phyloP scores from a whole-genome alignment of 2,113 vertebrate genomes.

The Perca fluviatilis region DNA sequence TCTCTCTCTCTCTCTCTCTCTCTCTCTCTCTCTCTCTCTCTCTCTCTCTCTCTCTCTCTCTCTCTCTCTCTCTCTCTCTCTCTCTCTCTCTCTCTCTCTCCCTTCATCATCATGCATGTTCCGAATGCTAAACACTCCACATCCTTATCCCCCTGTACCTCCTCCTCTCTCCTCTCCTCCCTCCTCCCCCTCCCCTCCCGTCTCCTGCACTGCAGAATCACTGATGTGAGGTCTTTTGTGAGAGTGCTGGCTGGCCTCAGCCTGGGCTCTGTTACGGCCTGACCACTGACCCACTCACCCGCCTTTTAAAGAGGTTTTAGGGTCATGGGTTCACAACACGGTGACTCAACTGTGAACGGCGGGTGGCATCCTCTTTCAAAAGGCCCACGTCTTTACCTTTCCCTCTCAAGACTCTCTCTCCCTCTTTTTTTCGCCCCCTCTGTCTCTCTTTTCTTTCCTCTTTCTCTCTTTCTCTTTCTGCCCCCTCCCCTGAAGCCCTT shows the following conservation, averaged over 20 bases:
- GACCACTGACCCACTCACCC: constrained; percentile 82
- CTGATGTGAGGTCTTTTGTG: constrained; percentile 78
- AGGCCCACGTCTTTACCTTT: constrained; percentile 69
- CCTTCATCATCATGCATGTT: constrained; percentile 45
- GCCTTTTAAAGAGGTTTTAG: constrained; percentile 81
- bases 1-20: constrained; percentile 27
- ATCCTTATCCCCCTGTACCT: constrained; percentile 51
- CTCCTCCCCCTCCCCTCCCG: constrained; percentile 40
- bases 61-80: constrained; percentile 1
- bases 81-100: constrained; percentile 23
- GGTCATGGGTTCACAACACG: constrained; percentile 84
- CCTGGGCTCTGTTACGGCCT: constrained; percentile 76
- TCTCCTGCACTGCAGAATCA: constrained; percentile 71
- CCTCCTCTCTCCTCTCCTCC: constrained; percentile 43
- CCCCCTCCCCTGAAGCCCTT: constrained; percentile 8
- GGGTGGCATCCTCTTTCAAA: constrained; percentile 82
- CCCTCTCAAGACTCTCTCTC: constrained; percentile 52
- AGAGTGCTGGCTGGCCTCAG: constrained; percentile 63
- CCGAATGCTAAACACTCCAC: constrained; percentile 63
- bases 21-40: no score
- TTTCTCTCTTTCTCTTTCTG: constrained; percentile 26
- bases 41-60: no score
- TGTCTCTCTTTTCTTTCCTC: constrained; percentile 44
- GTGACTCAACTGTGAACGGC: constrained; percentile 81
- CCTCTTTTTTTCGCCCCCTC: constrained; percentile 27